These are phyloP conservation scores for Portunus trituberculatus DNA, from an alignment of 1,140 invertebrate genomes.

Conservation along the genomic window DNA sequence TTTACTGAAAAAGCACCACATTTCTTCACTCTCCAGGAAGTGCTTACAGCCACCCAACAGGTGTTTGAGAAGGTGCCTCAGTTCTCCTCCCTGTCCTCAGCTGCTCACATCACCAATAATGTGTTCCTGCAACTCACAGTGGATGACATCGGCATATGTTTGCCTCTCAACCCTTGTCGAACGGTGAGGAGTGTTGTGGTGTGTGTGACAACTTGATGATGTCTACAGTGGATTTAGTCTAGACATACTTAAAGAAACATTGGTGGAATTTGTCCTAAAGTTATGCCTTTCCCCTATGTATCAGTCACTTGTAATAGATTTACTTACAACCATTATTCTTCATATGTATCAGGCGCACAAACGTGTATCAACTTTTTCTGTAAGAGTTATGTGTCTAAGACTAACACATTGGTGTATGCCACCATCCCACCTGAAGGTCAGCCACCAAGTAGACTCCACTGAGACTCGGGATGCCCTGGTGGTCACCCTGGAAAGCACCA, in stretches of 20 bases:
- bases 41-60: constrained; percentile 90
- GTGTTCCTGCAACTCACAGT: constrained; percentile 96
- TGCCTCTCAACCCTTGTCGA: constrained; percentile 90
- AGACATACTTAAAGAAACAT: neutral
- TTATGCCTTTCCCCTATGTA: too few relatives aligned
- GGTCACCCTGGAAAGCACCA: constrained; percentile 95
- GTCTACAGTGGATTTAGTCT: neutral
- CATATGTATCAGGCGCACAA: too few relatives aligned
- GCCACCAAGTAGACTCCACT: constrained; percentile 79
- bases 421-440: constrained; percentile 51
- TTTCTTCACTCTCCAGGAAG: constrained; percentile 82
- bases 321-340: too few relatives aligned
- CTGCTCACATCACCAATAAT: constrained; percentile 87
- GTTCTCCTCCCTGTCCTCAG: constrained; percentile 87
- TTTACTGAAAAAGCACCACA: too few relatives aligned
- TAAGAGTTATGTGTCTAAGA: too few relatives aligned
- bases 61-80: constrained; percentile 89
- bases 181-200: constrained; percentile 78
- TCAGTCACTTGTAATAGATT: too few relatives aligned
- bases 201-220: neutral
- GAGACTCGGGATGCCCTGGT: constrained; percentile 95
- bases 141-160: constrained; percentile 97
- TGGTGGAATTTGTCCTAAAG: too few relatives aligned
- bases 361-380: too few relatives aligned
- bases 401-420: neutral